phyloP scores from a whole-genome alignment of 2,113 vertebrate genomes.

The Cavia aperea region DNA sequence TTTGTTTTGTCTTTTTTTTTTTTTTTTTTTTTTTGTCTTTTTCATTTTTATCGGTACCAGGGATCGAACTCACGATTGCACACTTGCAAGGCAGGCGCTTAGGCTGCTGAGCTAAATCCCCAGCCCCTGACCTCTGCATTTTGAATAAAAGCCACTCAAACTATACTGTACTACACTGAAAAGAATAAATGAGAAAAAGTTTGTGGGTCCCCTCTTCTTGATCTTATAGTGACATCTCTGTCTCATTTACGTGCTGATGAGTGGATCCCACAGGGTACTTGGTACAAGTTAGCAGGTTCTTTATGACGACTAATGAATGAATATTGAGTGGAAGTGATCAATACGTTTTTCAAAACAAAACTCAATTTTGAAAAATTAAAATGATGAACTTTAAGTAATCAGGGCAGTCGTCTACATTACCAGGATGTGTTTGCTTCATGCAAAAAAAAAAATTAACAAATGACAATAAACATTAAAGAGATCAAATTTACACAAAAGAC shows the following conservation, averaged over 20 bases:
- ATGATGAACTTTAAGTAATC: not conserved
- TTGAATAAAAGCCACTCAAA: not conserved
- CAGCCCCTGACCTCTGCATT: not conserved
- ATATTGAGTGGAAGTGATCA: not conserved
- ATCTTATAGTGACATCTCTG: not conserved
- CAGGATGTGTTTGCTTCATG: not conserved
- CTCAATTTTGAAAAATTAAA: not conserved
- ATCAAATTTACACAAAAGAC: not conserved
- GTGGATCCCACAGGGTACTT: not conserved
- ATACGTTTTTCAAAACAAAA: not conserved
- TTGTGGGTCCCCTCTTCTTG: not conserved
- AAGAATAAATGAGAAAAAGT: conserved; percentile 10
- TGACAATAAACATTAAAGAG: not conserved
- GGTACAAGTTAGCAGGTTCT: not conserved
- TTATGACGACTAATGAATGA: not conserved
- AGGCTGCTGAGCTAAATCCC: no score
- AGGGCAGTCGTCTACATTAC: not conserved
- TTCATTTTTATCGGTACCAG: no score
- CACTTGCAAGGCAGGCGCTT: no score
- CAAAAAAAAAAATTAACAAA: not conserved
- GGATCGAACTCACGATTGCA: no score
- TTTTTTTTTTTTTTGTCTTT: no score
- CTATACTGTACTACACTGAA: not conserved
- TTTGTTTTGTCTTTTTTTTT: not conserved
- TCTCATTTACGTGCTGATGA: not conserved